A percentile compares a stretch with the other conserved stretches of the same genome.
phyloP scores from a whole-genome alignment of 2,888 invertebrate genomes.

The Nudaria mundana region DNA sequence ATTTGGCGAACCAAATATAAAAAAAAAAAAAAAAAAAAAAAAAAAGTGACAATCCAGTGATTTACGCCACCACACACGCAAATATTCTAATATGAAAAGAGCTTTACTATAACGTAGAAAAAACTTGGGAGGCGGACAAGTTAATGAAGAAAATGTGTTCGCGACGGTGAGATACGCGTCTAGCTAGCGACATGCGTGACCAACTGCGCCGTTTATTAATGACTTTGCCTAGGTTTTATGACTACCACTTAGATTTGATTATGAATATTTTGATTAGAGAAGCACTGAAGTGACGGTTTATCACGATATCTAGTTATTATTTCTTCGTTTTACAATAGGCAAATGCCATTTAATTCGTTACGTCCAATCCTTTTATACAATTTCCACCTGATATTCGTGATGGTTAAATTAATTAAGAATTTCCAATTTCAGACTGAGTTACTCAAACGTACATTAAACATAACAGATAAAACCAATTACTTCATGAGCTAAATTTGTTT shows the following conservation, averaged over 20 bases:
- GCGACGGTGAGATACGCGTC: constrained; percentile 54
- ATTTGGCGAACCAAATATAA: no score
- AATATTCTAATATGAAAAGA: constrained; percentile 74
- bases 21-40: no score
- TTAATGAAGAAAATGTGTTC: constrained; percentile 73
- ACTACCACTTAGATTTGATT: constrained; percentile 27
- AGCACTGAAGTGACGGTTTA: constrained; percentile 9
- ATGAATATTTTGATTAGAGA: constrained; percentile 27
- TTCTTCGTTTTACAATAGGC: neutral
- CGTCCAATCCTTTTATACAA: no score
- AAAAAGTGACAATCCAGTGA: constrained; percentile 81
- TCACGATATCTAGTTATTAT: constrained; percentile 1
- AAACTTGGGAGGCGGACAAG: constrained; percentile 68
- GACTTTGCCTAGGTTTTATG: constrained; percentile 32
- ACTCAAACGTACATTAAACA: neutral
- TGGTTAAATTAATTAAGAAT: no score
- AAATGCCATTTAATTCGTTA: no score
- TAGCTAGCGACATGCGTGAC: constrained; percentile 57
- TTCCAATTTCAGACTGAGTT: no score
- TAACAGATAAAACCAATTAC: constrained; percentile 6
- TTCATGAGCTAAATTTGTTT: constrained; percentile 7
- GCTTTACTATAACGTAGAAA: constrained; percentile 61
- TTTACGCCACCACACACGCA: constrained; percentile 78
- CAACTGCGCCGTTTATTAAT: constrained; percentile 42
- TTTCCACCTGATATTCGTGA: neutral